Conservation (phyloP, 1,140 invertebrate species). For the Coptotermes formosanus region DNA sequence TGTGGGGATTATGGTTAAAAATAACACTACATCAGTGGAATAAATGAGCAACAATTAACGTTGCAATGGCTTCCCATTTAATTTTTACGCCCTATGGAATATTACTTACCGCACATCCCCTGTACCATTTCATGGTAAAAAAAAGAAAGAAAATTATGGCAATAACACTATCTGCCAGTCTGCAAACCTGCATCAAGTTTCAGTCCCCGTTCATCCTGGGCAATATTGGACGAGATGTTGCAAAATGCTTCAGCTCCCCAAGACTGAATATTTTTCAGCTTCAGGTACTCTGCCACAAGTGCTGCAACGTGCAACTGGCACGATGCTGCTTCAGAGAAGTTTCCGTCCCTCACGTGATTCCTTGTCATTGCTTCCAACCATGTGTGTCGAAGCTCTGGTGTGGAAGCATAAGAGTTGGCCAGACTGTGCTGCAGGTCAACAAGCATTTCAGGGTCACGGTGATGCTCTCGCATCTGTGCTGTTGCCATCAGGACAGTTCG, state of each 20-base stretch:
- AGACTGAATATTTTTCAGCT: conserved; percentile 65
- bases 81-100: too few relatives aligned
- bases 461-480: conserved; percentile 84
- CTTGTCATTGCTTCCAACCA: conserved; percentile 90
- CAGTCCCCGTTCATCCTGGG: conserved; percentile 75
- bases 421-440: conserved; percentile 91
- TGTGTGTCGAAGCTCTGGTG: conserved; percentile 86
- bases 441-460: conserved; percentile 86
- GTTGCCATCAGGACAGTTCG: conserved; percentile 92
- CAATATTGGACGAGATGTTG: conserved; percentile 83
- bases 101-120: too few relatives aligned
- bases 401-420: conserved; percentile 92
- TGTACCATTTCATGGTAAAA: too few relatives aligned
- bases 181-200: conserved; percentile 71
- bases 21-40: too few relatives aligned
- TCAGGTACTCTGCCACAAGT: conserved; percentile 87
- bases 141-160: too few relatives aligned
- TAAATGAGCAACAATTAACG: too few relatives aligned
- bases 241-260: conserved; percentile 83
- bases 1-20: too few relatives aligned
- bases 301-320: conserved; percentile 90
- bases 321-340: conserved; percentile 84
- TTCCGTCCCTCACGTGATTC: conserved; percentile 74
- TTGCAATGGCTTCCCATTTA: too few relatives aligned
- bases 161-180: neutral